These are phyloP conservation scores for Arizona elegans DNA, from an alignment of 2,113 vertebrate genomes.

Conservation along the genomic window DNA sequence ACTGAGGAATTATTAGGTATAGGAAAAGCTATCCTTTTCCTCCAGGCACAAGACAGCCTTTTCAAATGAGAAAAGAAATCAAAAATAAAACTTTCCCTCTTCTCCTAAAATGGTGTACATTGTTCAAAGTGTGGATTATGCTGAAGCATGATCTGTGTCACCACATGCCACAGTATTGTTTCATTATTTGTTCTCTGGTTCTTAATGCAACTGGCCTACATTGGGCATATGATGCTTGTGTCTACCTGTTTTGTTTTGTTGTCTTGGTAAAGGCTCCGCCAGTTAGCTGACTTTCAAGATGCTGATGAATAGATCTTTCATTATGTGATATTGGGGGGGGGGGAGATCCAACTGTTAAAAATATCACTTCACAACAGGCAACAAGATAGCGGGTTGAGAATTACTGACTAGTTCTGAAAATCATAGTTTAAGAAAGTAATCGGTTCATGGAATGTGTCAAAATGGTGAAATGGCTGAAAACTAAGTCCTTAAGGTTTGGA, in stretches of 20 bases:
- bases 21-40: not conserved
- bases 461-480: not conserved
- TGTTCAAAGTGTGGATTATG: fast-evolving
- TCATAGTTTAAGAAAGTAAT: not conserved
- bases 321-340: not conserved
- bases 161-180: slow-evolving; percentile 12
- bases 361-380: not conserved
- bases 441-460: not conserved
- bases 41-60: not conserved
- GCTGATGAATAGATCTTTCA: not conserved
- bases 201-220: slow-evolving; percentile 28
- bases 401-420: not conserved
- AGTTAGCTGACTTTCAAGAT: not conserved
- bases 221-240: not conserved
- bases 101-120: not conserved
- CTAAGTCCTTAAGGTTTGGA: not conserved
- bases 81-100: not conserved
- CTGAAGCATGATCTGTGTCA: not conserved
- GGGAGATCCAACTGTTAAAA: not conserved
- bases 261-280: fast-evolving
- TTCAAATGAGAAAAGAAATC: not conserved
- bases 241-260: slow-evolving; percentile 19
- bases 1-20: not conserved
- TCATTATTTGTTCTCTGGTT: slow-evolving; percentile 13
- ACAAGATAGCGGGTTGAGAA: not conserved